phyloP scores from a whole-genome alignment of 2,888 invertebrate genomes.

The Luffia ferchaultella region DNA sequence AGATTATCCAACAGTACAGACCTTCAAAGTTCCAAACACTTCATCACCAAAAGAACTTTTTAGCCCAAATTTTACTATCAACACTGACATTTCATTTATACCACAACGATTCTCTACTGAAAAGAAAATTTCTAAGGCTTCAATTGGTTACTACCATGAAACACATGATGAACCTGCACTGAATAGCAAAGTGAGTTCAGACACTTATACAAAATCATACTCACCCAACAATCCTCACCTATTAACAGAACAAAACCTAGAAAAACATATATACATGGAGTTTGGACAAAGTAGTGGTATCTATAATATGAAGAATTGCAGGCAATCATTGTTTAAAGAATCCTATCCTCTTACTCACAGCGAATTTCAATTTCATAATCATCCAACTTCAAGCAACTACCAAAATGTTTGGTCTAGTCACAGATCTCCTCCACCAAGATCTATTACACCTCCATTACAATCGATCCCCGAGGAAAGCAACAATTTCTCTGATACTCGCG shows the following conservation, averaged over 20 bases:
- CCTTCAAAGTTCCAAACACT: constrained; percentile 51
- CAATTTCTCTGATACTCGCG: constrained; percentile 38
- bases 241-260: constrained; percentile 22
- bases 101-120: constrained; percentile 56
- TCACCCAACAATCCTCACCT: constrained; percentile 29
- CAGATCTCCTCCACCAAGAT: constrained; percentile 43
- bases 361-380: constrained; percentile 1
- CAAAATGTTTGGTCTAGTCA: constrained; percentile 17
- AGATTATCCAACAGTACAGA: constrained; percentile 14
- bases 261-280: neutral
- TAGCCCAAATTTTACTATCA: constrained; percentile 55
- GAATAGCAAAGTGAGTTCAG: constrained; percentile 41
- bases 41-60: constrained; percentile 54
- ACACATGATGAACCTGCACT: constrained; percentile 40
- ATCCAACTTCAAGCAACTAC: constrained; percentile 5
- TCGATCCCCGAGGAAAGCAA: constrained; percentile 59
- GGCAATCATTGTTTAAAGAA: constrained; percentile 47
- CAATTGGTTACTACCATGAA: constrained; percentile 41
- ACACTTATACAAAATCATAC: constrained; percentile 59
- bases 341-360: constrained; percentile 18
- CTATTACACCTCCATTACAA: constrained; percentile 45
- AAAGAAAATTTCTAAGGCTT: constrained; percentile 34
- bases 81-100: constrained; percentile 50
- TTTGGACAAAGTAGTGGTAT: neutral
- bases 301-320: constrained; percentile 32